Base-by-base conservation (phyloP, 2,797 vertebrate genomes). In the Bradypodion ventrale region DNA sequence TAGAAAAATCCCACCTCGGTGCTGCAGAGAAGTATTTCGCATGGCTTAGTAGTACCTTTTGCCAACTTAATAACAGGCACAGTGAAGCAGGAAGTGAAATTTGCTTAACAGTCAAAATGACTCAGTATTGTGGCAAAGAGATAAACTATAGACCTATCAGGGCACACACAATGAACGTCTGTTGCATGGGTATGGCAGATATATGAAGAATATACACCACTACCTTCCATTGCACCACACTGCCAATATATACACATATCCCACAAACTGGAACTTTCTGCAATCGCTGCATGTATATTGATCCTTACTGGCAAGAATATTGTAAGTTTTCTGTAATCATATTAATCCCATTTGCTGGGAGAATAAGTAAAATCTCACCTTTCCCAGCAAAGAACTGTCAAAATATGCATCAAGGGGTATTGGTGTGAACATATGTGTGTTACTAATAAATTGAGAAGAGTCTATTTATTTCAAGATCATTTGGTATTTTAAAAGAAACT, bases 361-460 rank as follows among this genome's bases (percentile, higher is more conserved):
- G 62, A 84, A 80, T 40, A 68, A 76, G 42, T 19, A 70, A 25
- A 83, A 76, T 35, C 46, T n/a, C 1, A 4, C 44, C 70, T 7
- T 0, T 23, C 10, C 73, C 29, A 60, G 19, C 2, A 19, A n/a
- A 72, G 5, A 49, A 62, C 63, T 46, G 23, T 59, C 37, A 42
- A 87, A 73, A 65, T 44, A 62, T 66, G 37, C 7, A 56, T 66
- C 32, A 79, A 73, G 60, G 46, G 59, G 3, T n/a, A 65, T 7
- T 5, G 25, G 42, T 1, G 1, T 37, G 35, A 72, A 40, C 8
- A 69, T 4, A 6, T 1, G 0, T 84, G 5, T 69, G 37, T 8
- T 75, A 29, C 83, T 89, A 72, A 90, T 80, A 87, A 86, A 59
- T 44, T 66, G 68, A 1, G 84, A 35, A 63, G 83, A 89, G 78